phyloP scores from a whole-genome alignment of 2,888 invertebrate species.

The Dioctria rufipes region DNA sequence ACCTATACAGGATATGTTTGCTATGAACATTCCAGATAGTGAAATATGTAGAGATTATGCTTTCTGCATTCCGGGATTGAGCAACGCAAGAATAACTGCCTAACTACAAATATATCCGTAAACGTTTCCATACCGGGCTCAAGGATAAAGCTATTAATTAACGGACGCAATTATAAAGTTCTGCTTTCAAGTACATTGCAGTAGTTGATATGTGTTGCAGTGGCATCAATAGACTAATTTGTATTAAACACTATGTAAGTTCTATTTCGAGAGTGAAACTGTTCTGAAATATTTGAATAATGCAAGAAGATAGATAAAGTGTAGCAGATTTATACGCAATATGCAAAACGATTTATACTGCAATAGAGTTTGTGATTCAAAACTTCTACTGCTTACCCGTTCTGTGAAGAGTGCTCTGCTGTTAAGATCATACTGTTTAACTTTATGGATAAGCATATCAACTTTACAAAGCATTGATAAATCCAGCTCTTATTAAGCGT shows the following conservation, averaged over 20 bases:
- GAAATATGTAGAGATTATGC: constrained; percentile 32
- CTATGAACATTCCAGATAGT: constrained; percentile 38
- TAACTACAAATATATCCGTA: background rate
- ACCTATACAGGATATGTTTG: constrained; percentile 11
- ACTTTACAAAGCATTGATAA: too few relatives aligned
- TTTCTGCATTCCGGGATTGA: constrained; percentile 31
- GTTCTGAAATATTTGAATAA: too few relatives aligned
- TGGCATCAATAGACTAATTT: background rate
- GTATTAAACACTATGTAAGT: too few relatives aligned
- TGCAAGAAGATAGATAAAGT: too few relatives aligned
- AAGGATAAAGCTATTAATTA: constrained; percentile 42
- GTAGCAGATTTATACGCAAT: too few relatives aligned
- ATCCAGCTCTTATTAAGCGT: background rate
- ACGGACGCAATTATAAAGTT: constrained; percentile 23
- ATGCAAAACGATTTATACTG: too few relatives aligned
- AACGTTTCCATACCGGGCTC: background rate
- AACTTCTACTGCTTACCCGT: too few relatives aligned
- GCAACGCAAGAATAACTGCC: background rate
- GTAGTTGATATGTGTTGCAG: background rate
- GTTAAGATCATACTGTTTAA: too few relatives aligned
- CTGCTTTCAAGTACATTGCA: background rate
- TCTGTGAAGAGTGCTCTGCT: too few relatives aligned
- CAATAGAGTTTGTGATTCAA: too few relatives aligned
- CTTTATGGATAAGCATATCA: too few relatives aligned
- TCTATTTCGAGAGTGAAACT: too few relatives aligned